Percentiles rank a stretch among this genome's conserved stretches.
Evolutionary conservation across 2,888 invertebrate species (phyloP).

Genomic region (Colostygia pectinataria): DNA sequence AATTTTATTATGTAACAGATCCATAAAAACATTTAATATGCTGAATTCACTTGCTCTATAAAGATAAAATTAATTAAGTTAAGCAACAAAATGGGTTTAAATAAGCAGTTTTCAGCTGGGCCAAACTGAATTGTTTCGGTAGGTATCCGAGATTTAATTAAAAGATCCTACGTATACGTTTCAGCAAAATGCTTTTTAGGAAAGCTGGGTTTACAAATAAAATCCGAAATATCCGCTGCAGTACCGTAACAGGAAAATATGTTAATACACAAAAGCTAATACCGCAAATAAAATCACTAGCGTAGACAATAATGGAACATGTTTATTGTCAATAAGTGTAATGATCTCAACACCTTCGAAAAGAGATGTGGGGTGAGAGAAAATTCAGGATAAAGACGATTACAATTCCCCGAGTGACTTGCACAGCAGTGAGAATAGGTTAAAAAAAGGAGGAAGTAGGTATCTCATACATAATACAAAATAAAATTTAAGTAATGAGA

Average conservation of each 20-base stretch:
- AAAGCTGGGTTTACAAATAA: conserved; percentile 15
- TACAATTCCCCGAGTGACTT: too few species aligned
- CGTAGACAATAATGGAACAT: too few species aligned
- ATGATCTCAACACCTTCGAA: too few species aligned
- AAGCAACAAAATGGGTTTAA: conserved; percentile 27
- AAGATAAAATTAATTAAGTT: conserved; percentile 37
- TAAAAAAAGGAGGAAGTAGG: too few species aligned
- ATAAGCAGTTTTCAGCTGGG: conserved; percentile 34
- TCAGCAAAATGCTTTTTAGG: conserved; percentile 34
- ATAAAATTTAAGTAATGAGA: too few species aligned
- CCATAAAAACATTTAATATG: conserved; percentile 31
- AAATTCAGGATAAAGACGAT: too few species aligned
- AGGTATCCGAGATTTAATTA: conserved; percentile 47
- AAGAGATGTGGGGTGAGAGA: too few species aligned
- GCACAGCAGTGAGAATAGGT: too few species aligned
- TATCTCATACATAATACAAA: too few species aligned
- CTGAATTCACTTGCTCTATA: conserved; percentile 34
- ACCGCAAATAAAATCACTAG: too few species aligned
- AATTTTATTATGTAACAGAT: conserved; percentile 25
- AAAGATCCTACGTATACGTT: conserved; percentile 45
- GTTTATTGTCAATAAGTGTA: too few species aligned
- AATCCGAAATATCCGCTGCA: conserved; percentile 9
- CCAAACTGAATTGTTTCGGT: conserved; percentile 29
- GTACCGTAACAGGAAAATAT: not conserved
- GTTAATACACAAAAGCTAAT: too few species aligned